Base-by-base conservation (phyloP, 2,113 vertebrate species). In the Ovibos moschatus region DNA sequence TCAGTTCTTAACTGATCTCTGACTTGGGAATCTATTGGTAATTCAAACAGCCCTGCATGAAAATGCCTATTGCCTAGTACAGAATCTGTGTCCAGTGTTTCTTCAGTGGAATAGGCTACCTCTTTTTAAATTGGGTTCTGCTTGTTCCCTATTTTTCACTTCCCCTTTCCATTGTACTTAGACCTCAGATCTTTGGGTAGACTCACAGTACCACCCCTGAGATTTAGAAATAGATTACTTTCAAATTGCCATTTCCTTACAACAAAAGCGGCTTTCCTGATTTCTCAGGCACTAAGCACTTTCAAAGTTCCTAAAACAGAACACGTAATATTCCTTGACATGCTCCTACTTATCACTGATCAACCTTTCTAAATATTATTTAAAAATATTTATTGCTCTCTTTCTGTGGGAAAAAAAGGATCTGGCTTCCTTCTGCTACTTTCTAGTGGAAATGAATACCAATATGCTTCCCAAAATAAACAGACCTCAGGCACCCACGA, bases 221-320 rank as follows among this genome's bases (percentile, higher is more conserved):
- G 96, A 95, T 89, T 86, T 62, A 93, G 82, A 96, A 93, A 74
- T 53, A 62, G 93, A 93, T 97, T 95, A 53, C 60, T 96, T 97
- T 96, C 85, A 94, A 86, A 76, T 60, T 50, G 62, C 71, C 78
- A 51, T 95, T 96, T 94, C 60, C 92, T 96, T 84, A 94, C 36
- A 92, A 78, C 36, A 92, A 94, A 90, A 93, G 36, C 23, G 94
- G 57, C 50, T 88, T 92, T 89, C 85, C 50, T 94, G 86, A 91
- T 97, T 45, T 95, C 60, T 92, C 64, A n/a, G 60, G 28, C 33
- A 33, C 55, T 87, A 60, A 92, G 74, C 23, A 53, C 27, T 88
- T 91, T 21, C 60, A 76, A 83, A n/a, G 25, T 82, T 89, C 57
- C 89, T 64, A 62, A 53, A 33, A 91, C 81, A 95, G 55, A 96